Evolutionary conservation across 2,113 vertebrate genomes (phyloP).

Genomic region (Nestor notabilis): DNA sequence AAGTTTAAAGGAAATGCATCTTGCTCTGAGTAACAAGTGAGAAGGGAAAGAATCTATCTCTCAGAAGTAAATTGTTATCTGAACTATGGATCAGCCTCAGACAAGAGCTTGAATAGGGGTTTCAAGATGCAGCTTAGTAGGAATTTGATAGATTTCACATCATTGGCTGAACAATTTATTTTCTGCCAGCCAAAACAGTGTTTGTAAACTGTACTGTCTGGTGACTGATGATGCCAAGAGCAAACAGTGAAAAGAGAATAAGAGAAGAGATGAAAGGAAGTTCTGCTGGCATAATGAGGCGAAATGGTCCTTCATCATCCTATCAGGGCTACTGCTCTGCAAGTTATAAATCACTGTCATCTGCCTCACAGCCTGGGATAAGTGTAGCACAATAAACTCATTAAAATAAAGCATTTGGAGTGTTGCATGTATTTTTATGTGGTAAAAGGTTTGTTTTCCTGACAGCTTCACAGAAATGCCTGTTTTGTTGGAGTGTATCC

Average conservation of each 20-base stretch:
- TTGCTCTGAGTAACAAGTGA: neutral
- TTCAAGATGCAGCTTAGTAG: conserved; percentile 27
- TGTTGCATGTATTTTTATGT: neutral
- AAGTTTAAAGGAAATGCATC: neutral
- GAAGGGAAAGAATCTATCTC: conserved; percentile 5
- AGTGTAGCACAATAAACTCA: conserved; percentile 12
- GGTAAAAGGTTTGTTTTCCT: conserved; percentile 26
- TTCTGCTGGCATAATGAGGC: neutral
- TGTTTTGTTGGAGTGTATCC: neutral
- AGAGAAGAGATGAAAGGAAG: conserved; percentile 46
- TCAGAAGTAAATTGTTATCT: conserved; percentile 36
- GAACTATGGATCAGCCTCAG: neutral
- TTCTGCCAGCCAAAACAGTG: conserved; percentile 17
- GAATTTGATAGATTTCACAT: conserved; percentile 62
- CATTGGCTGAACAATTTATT: conserved; percentile 23
- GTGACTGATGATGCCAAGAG: conserved; percentile 60
- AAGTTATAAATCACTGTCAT: conserved; percentile 39
- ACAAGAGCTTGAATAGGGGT: neutral
- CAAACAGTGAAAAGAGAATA: conserved; percentile 56
- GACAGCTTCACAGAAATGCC: neutral
- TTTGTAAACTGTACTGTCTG: conserved; percentile 57
- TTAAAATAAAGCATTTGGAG: conserved; percentile 29
- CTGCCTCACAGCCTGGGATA: neutral
- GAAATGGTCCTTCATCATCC: conserved; percentile 18
- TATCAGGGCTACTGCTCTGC: neutral